Conservation (phyloP, 2,888 invertebrate genomes). For the Orthonychiurus folsomi region DNA sequence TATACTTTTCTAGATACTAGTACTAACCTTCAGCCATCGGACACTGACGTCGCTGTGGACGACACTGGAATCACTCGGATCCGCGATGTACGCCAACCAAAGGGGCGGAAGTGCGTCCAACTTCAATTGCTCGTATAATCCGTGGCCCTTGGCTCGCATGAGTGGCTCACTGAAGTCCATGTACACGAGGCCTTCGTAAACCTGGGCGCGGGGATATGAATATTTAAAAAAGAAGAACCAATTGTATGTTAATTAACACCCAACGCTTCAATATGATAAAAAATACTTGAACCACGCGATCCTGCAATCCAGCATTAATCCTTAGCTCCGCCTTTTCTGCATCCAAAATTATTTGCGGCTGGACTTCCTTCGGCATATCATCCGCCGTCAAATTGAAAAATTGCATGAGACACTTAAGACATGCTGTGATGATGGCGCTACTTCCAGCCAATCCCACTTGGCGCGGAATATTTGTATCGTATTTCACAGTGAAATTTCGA, state of each 20-base stretch:
- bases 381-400: constrained; percentile 30
- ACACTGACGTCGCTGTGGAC: too few relatives aligned
- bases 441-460: constrained; percentile 40
- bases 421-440: constrained; percentile 37
- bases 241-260: background rate
- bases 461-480: constrained; percentile 40
- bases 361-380: constrained; percentile 27
- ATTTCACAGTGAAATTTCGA: constrained; percentile 37
- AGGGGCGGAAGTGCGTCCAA: constrained; percentile 27
- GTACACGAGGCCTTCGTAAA: constrained; percentile 38
- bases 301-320: constrained; percentile 39
- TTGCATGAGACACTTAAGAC: constrained; percentile 35
- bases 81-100: constrained; percentile 33
- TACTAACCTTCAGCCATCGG: too few relatives aligned
- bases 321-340: constrained; percentile 34
- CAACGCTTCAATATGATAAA: background rate
- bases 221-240: too few relatives aligned
- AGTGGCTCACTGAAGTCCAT: constrained; percentile 35
- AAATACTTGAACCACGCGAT: constrained; percentile 38
- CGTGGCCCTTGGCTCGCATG: constrained; percentile 32
- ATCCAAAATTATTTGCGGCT: constrained; percentile 37
- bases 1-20: too few relatives aligned
- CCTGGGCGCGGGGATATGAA: too few relatives aligned
- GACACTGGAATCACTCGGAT: constrained; percentile 37
- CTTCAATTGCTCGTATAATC: constrained; percentile 27